phyloP scores from a whole-genome alignment of 2,797 vertebrate species.

The Sibirionetta formosa region DNA sequence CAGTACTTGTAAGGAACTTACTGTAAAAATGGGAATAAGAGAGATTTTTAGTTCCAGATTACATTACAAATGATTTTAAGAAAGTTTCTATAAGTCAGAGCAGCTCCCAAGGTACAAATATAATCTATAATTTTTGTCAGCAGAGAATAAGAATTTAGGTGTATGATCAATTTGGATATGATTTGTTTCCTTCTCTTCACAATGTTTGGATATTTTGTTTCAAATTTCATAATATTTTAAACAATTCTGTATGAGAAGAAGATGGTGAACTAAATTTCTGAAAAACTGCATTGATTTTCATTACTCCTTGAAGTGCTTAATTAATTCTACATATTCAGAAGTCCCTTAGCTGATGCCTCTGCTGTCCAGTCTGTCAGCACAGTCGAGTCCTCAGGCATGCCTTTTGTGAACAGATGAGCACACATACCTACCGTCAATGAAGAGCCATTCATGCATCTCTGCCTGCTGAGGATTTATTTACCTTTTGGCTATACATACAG shows the following conservation, averaged over 20 bases:
- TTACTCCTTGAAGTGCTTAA: rapidly evolving
- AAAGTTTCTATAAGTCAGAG: neutral
- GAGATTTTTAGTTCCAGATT: neutral
- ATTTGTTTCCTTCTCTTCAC: neutral
- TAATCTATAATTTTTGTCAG: neutral
- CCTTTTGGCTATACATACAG: neutral
- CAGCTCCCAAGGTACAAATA: neutral
- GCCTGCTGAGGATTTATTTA: neutral
- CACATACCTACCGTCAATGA: neutral
- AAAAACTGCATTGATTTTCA: neutral
- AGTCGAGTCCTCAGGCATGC: neutral
- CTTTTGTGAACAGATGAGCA: neutral
- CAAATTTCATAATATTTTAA: neutral
- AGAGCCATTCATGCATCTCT: neutral
- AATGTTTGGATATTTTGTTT: neutral
- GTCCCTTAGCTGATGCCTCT: neutral
- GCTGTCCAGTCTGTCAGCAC: neutral
- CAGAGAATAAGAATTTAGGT: neutral
- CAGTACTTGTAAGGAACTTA: neutral
- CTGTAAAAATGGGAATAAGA: neutral
- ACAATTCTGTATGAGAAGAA: neutral
- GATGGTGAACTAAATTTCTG: neutral
- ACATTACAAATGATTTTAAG: neutral
- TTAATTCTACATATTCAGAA: neutral
- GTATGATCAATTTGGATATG: neutral